Evolutionary conservation across 1,140 invertebrate genomes (phyloP).

Genomic region (Tyrophagus putrescentiae): DNA sequence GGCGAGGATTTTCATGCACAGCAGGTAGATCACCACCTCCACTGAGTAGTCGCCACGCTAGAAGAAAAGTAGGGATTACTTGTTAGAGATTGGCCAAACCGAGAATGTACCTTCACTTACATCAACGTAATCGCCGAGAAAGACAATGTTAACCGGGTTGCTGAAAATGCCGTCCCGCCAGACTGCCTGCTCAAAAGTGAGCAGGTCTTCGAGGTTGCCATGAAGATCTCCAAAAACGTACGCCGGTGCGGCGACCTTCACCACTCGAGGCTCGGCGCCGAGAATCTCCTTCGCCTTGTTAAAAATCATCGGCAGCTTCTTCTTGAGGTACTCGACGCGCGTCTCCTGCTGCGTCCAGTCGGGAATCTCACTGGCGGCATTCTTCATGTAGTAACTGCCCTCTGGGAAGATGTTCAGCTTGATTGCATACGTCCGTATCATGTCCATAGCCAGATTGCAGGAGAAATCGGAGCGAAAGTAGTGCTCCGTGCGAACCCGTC

Average conservation of each 20-base stretch:
- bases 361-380: neutral
- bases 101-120: too few species aligned
- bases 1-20: slow-evolving; percentile 44
- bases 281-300: slow-evolving; percentile 27
- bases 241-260: slow-evolving; percentile 38
- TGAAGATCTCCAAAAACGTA: slow-evolving; percentile 44
- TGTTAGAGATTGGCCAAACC: too few species aligned
- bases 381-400: too few species aligned
- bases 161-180: slow-evolving; percentile 43
- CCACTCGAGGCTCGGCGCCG: slow-evolving; percentile 26
- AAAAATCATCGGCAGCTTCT: neutral
- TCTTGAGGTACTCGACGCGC: too few species aligned
- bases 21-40: slow-evolving; percentile 44
- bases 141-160: slow-evolving; percentile 43
- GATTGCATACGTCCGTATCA: slow-evolving; percentile 25
- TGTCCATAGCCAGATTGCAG: slow-evolving; percentile 1
- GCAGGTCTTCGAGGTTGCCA: slow-evolving; percentile 44
- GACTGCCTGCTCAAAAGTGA: slow-evolving; percentile 45
- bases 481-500: neutral
- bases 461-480: neutral
- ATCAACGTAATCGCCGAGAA: slow-evolving; percentile 52
- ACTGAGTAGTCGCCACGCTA: slow-evolving; percentile 35
- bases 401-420: slow-evolving; percentile 24
- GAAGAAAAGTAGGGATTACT: too few species aligned
- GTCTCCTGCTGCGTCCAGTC: neutral